A percentile compares a stretch with the other conserved stretches of the same genome.
Conservation (phyloP, 2,113 vertebrate species). For the Dasyprocta punctata region DNA sequence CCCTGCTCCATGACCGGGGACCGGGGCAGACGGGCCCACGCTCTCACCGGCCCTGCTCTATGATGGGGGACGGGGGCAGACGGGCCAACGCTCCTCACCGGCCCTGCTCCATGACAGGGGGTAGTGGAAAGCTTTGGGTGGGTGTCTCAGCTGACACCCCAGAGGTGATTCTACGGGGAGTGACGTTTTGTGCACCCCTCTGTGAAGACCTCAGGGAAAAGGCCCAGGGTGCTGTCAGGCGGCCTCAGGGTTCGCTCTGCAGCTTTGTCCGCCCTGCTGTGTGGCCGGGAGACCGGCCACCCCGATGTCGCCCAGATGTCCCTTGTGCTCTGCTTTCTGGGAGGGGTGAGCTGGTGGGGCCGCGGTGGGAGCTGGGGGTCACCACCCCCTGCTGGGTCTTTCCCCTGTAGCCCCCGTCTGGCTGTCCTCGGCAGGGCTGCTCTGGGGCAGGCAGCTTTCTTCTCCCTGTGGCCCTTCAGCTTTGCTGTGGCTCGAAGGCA, state of each 20-base stretch:
- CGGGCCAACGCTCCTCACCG: fast-evolving
- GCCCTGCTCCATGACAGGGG: background rate
- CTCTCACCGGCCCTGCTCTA: too few relatives aligned
- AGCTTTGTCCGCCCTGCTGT: background rate
- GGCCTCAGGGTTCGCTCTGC: background rate
- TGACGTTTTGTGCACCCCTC: background rate
- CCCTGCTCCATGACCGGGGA: background rate
- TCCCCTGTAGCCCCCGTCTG: background rate
- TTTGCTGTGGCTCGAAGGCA: background rate
- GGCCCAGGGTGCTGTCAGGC: fast-evolving
- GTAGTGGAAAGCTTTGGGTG: too few relatives aligned
- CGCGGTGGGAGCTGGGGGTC: too few relatives aligned
- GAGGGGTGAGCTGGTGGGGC: background rate
- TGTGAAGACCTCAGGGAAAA: background rate
- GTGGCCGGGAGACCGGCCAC: background rate
- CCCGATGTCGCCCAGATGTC: too few relatives aligned
- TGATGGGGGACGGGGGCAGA: too few relatives aligned
- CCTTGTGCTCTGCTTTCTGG: background rate
- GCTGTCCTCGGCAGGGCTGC: background rate
- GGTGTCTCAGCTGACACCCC: too few relatives aligned
- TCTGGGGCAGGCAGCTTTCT: background rate
- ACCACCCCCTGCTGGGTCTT: background rate
- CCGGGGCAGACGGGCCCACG: too few relatives aligned
- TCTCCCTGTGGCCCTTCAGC: background rate
- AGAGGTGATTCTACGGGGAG: too few relatives aligned